Conservation (phyloP, 2,113 vertebrate genomes). For the Oryzias curvinotus region DNA sequence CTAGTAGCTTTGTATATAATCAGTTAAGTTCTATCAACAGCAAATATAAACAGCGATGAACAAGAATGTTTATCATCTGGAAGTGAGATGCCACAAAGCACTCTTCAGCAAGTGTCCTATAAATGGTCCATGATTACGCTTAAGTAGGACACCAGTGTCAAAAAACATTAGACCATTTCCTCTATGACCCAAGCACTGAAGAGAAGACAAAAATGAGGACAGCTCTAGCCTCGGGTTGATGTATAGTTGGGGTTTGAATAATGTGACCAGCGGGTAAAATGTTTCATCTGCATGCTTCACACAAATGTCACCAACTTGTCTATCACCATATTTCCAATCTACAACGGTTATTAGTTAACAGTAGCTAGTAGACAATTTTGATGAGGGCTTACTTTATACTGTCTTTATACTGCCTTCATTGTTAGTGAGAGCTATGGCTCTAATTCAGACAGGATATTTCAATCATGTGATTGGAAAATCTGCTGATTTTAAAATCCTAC, state of each 20-base stretch:
- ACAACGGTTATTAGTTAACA: neutral
- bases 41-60: too few relatives aligned
- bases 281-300: slow-evolving; percentile 24
- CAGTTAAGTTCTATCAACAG: too few relatives aligned
- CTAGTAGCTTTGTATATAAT: neutral
- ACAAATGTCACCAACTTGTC: slow-evolving; percentile 3
- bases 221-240: slow-evolving; percentile 36
- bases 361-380: too few relatives aligned
- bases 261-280: slow-evolving; percentile 8
- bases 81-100: slow-evolving; percentile 2
- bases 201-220: slow-evolving; percentile 50
- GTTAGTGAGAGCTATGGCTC: too few relatives aligned
- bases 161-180: slow-evolving; percentile 43
- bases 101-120: slow-evolving; percentile 17
- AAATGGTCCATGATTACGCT: slow-evolving; percentile 31
- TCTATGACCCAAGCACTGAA: slow-evolving; percentile 23
- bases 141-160: slow-evolving; percentile 63
- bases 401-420: too few relatives aligned
- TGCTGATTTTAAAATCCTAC: too few relatives aligned
- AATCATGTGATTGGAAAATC: too few relatives aligned
- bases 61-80: neutral
- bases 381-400: too few relatives aligned
- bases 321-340: neutral
- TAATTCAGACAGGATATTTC: too few relatives aligned
- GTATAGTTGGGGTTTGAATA: slow-evolving; percentile 18